Evolutionary conservation across 2,113 vertebrate genomes (phyloP).

Genomic region (Oriolus oriolus): DNA sequence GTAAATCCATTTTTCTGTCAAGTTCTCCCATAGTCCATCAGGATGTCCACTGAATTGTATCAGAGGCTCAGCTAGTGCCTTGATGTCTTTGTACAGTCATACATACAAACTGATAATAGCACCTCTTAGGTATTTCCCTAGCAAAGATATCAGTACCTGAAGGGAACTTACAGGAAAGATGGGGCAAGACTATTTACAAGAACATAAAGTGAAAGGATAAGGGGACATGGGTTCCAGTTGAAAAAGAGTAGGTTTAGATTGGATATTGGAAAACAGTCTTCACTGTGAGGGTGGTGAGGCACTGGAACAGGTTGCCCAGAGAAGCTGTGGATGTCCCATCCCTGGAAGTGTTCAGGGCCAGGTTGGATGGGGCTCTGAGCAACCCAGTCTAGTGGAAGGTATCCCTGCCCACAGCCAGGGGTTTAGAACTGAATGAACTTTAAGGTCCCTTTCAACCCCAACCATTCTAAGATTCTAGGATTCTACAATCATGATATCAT

Average conservation of each 20-base stretch:
- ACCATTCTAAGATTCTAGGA: background rate
- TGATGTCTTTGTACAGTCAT: background rate
- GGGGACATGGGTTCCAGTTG: background rate
- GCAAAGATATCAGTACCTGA: background rate
- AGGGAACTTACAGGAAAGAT: background rate
- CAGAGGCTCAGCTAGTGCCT: background rate
- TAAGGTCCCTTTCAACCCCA: background rate
- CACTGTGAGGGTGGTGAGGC: background rate
- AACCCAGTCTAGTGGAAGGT: background rate
- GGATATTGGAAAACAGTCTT: background rate
- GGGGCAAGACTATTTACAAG: background rate
- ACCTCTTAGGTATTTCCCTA: background rate
- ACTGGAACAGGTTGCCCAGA: background rate
- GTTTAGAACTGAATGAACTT: background rate
- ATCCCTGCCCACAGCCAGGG: accelerated
- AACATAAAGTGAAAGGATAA: background rate
- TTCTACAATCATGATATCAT: background rate
- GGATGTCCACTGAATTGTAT: background rate
- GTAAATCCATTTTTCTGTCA: background rate
- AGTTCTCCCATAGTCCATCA: background rate
- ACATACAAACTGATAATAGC: background rate
- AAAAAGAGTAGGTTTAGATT: background rate
- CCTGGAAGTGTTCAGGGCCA: no score
- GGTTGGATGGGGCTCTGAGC: background rate
- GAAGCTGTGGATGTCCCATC: background rate